Evolutionary conservation across 2,888 invertebrate species (phyloP).

Genomic region (Xestia rhomboidea): DNA sequence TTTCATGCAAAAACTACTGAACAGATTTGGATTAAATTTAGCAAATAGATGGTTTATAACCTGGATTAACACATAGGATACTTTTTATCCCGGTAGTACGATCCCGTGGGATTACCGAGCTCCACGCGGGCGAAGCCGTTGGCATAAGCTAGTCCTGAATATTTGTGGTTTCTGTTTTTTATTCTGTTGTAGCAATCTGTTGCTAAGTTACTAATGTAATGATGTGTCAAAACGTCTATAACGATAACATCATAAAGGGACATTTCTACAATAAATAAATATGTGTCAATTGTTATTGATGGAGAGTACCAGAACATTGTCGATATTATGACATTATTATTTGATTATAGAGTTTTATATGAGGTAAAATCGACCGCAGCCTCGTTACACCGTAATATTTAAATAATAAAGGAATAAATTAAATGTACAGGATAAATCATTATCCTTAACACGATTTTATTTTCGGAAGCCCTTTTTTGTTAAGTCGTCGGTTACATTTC

Average conservation of each 20-base stretch:
- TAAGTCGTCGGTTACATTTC: no score
- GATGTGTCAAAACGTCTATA: constrained; percentile 8
- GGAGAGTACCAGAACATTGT: not conserved
- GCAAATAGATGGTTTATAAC: no score
- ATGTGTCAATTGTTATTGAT: constrained; percentile 3
- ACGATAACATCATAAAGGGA: constrained; percentile 28
- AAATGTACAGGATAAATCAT: not conserved
- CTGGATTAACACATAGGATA: no score
- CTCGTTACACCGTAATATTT: not conserved
- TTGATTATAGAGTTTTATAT: not conserved
- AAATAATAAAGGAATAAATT: not conserved
- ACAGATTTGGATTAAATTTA: no score
- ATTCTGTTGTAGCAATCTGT: constrained; percentile 36
- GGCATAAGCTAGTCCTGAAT: not conserved
- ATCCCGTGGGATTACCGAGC: no score
- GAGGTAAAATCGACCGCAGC: not conserved
- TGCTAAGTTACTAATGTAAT: constrained; percentile 40
- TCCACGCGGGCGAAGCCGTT: no score
- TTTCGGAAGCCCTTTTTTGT: no score
- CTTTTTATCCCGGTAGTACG: no score
- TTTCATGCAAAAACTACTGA: no score
- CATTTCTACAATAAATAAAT: constrained; percentile 1
- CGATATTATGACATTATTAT: not conserved
- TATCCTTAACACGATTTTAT: not conserved
- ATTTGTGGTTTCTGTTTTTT: not conserved